Percentiles rank a stretch among this genome's conserved stretches.
phyloP scores from a whole-genome alignment of 2,113 vertebrate species.

The Ivindomyrus marchei region DNA sequence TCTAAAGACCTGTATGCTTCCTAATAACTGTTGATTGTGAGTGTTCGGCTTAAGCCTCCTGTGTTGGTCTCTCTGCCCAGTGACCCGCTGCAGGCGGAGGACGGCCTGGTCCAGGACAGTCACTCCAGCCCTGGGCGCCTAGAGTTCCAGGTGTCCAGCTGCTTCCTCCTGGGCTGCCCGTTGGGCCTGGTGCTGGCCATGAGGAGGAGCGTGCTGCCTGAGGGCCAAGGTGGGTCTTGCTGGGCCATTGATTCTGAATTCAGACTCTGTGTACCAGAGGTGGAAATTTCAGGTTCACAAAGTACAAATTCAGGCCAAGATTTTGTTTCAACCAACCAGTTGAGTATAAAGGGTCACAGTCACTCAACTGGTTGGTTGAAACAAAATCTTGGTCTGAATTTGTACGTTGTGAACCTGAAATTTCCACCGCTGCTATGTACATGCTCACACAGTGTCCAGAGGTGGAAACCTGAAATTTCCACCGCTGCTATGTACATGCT shows the following conservation, averaged over 20 bases:
- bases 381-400: background rate
- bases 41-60: background rate
- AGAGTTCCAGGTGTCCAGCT: conserved; percentile 90
- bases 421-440: background rate
- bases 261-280: background rate
- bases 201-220: conserved; percentile 85
- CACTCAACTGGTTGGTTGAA: background rate
- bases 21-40: background rate
- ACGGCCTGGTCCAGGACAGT: background rate
- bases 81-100: background rate
- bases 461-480: background rate
- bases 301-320: background rate
- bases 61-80: background rate
- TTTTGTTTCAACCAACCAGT: background rate
- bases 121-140: conserved; percentile 60
- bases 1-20: background rate
- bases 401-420: background rate
- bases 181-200: conserved; percentile 91
- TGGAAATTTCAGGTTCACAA: background rate
- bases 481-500: background rate
- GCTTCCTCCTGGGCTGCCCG: conserved; percentile 92
- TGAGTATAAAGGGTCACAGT: background rate
- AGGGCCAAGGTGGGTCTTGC: conserved; percentile 69
- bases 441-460: background rate
- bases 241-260: background rate